Evolutionary conservation across 2,888 invertebrate genomes (phyloP), one percentile per base, ranked within the genome.

Genomic region (Stictocephala bisonia): DNA sequence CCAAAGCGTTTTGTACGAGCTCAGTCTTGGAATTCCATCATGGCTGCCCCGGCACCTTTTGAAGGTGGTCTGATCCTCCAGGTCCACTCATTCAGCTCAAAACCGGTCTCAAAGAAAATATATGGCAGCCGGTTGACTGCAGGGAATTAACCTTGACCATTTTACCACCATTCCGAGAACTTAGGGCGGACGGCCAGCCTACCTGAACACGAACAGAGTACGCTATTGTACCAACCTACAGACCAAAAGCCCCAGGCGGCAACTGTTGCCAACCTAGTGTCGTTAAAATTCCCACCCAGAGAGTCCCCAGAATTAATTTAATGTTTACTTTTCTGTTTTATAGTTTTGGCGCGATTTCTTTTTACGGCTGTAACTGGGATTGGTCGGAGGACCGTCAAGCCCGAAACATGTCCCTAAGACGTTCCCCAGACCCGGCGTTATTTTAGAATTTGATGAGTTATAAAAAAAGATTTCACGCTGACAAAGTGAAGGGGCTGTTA

Each of bases 361-460:
- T 56, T 56, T 18, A 15, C 29, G 31, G 27, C 56, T 27, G 27
- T 26, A 24, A 29, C 29, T n/a, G n/a, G n/a, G n/a, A n/a, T n/a
- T n/a, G n/a, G n/a, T n/a, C n/a, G n/a, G n/a, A n/a, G n/a, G n/a
- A n/a, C n/a, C n/a, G n/a, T n/a, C n/a, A n/a, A n/a, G n/a, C 56
- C n/a, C 27, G 22, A 51, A 51, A 56, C 56, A 29, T 31, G 56
- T 15, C 56, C 24, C 50, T 27, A 27, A 22, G 26, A 51, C 51
- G 51, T 24, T 3, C 26, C 24, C 13, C 51, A 56, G 56, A 29
- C n/a, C 18, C 56, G 4, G 18, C 31, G 29, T 60, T 40, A 60
- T 13, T 60, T 60, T 60, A 40, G 60, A 60, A 35, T 60, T 60
- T 60, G 60, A 60, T 60, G 60, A 60, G 60, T 60, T 60, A 22